These are phyloP conservation scores for Troglohyphantes excavatus DNA, from an alignment of 2,888 invertebrate species.

Conservation along the genomic window DNA sequence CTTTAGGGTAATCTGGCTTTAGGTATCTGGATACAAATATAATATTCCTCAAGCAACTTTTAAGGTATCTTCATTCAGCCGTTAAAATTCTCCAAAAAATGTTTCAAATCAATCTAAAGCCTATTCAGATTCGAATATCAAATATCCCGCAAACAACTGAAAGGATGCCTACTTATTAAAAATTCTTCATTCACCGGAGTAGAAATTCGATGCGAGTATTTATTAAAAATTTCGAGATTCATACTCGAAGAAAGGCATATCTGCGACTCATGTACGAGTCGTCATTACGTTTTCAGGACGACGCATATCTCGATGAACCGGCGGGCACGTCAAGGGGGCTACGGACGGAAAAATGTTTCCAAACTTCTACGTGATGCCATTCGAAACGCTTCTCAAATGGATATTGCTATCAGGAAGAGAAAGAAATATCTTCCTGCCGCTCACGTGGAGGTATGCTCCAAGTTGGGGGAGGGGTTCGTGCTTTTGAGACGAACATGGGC, in stretches of 20 bases:
- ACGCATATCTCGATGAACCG: neutral
- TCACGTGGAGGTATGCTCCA: constrained; percentile 36
- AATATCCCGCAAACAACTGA: too few species aligned
- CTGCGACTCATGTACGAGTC: neutral
- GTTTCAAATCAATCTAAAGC: too few species aligned
- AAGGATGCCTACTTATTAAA: neutral
- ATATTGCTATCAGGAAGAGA: constrained; percentile 41
- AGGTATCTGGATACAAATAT: too few species aligned
- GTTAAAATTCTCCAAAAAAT: too few species aligned
- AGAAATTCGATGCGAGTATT: neutral
- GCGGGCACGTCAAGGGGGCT: neutral
- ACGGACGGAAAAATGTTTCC: constrained; percentile 10
- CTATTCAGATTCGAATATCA: too few species aligned
- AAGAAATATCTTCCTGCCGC: neutral
- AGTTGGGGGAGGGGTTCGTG: neutral
- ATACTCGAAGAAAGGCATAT: neutral
- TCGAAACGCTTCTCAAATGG: constrained; percentile 27
- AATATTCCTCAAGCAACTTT: too few species aligned
- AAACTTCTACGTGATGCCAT: constrained; percentile 52
- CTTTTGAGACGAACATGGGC: neutral
- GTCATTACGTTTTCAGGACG: constrained; percentile 18
- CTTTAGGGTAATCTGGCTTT: too few species aligned
- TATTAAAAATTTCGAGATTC: constrained; percentile 21
- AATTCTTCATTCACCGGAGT: neutral
- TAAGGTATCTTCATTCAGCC: too few species aligned